A percentile compares a stretch with the other conserved stretches of the same genome.
These are phyloP conservation scores for Bombus terrestris DNA, from an alignment of 1,140 invertebrate genomes.

Conservation along the genomic window DNA sequence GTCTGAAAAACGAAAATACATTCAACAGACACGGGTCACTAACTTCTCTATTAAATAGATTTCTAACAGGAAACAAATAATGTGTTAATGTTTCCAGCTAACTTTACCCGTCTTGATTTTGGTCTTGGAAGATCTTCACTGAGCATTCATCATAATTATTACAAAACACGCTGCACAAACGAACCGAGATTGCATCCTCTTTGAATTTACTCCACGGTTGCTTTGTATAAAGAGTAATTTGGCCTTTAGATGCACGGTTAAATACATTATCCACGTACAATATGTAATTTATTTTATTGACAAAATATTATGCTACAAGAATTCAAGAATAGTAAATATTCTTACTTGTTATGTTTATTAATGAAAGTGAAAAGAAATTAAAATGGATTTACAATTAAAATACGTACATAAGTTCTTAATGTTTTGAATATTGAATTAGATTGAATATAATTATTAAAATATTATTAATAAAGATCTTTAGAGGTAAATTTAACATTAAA, in stretches of 20 bases:
- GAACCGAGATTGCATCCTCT: background rate
- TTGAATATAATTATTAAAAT: no score
- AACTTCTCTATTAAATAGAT: conserved; percentile 29
- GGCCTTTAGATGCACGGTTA: background rate
- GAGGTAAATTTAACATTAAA: no score
- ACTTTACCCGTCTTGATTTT: conserved; percentile 20
- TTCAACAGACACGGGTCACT: conserved; percentile 47
- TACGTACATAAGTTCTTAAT: no score
- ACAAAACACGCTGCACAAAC: background rate
- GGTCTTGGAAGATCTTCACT: background rate
- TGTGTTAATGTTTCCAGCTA: conserved; percentile 27
- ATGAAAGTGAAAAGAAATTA: background rate
- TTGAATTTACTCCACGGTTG: background rate
- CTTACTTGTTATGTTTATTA: background rate
- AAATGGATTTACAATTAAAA: background rate
- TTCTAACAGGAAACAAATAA: conserved; percentile 23
- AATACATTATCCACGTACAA: background rate
- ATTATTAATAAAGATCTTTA: no score
- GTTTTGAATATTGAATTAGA: no score
- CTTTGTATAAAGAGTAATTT: background rate
- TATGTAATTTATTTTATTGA: background rate
- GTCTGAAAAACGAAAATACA: conserved; percentile 29
- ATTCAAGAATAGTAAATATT: background rate
- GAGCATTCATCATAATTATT: background rate
- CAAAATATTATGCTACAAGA: no score